Percentiles rank a stretch among this genome's conserved stretches.
phyloP scores from a whole-genome alignment of 2,113 vertebrate species.

The Electrona antarctica region DNA sequence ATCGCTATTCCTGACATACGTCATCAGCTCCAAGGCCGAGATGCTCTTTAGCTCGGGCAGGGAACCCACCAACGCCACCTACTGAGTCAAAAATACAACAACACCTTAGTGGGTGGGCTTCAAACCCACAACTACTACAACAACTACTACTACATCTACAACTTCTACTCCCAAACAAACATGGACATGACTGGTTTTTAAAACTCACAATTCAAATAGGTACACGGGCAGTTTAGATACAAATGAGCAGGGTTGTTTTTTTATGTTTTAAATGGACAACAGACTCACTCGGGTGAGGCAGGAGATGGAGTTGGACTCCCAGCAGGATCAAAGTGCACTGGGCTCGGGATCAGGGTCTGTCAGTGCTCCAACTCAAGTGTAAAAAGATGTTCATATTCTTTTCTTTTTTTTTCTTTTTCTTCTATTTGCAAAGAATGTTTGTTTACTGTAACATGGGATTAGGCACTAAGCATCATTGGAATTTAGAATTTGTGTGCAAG shows the following conservation, averaged over 20 bases:
- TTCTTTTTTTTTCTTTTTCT: conserved; percentile 32
- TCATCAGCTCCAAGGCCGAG: conserved; percentile 90
- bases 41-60: conserved; percentile 84
- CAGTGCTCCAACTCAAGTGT: conserved; percentile 23
- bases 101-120: neutral
- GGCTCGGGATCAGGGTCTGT: conserved; percentile 38
- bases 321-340: conserved; percentile 52
- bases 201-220: conserved; percentile 47
- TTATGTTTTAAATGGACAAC: conserved; percentile 2
- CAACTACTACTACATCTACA: conserved; percentile 14
- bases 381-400: conserved; percentile 72
- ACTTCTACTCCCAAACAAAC: conserved; percentile 41
- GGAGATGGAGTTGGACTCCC: conserved; percentile 66
- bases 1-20: conserved; percentile 86
- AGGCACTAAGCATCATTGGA: conserved; percentile 61
- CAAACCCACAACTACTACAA: conserved; percentile 52
- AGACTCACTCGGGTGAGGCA: conserved; percentile 60
- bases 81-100: conserved; percentile 73
- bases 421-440: conserved; percentile 62
- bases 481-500: conserved; percentile 6
- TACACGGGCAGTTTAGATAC: conserved; percentile 52
- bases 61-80: conserved; percentile 83
- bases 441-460: conserved; percentile 61
- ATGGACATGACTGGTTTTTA: conserved; percentile 21
- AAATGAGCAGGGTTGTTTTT: conserved; percentile 5